These are phyloP conservation scores for Drosophila mettleri DNA, from an alignment of 2,888 invertebrate species.

Conservation along the genomic window DNA sequence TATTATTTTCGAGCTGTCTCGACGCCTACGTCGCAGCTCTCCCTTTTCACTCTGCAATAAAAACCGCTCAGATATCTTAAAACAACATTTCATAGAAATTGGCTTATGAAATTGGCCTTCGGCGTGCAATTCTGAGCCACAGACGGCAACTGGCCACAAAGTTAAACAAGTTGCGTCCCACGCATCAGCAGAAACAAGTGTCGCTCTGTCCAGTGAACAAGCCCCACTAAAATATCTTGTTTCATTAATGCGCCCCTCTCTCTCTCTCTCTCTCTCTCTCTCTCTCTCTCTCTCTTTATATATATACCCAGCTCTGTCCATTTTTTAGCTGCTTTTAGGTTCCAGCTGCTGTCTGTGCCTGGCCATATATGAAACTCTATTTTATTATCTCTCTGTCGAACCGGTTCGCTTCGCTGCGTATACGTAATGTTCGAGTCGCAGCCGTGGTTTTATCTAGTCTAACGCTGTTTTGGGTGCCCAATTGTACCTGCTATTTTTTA, in stretches of 20 bases:
- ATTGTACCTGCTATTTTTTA: slow-evolving; percentile 47
- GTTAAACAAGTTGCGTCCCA: slow-evolving; percentile 45
- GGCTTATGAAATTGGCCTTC: slow-evolving; percentile 18
- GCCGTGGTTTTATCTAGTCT: slow-evolving; percentile 47
- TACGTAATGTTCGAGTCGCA: slow-evolving; percentile 55
- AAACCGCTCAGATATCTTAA: neutral
- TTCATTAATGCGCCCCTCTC: slow-evolving; percentile 31
- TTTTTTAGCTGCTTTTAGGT: slow-evolving; percentile 18
- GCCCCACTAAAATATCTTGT: slow-evolving; percentile 55
- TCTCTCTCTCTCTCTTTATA: neutral
- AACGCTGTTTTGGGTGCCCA: slow-evolving; percentile 34
- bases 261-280: neutral
- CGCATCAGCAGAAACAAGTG: slow-evolving; percentile 61
- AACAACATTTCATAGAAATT: slow-evolving; percentile 19
- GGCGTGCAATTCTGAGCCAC: slow-evolving; percentile 18
- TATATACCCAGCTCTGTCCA: neutral
- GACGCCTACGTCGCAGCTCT: neutral
- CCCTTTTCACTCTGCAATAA: neutral
- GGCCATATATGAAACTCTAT: slow-evolving; percentile 30
- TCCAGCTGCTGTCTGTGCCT: slow-evolving; percentile 14
- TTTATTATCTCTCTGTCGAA: slow-evolving; percentile 57
- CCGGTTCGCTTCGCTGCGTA: slow-evolving; percentile 72
- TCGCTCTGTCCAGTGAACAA: slow-evolving; percentile 55
- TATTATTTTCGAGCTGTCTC: neutral
- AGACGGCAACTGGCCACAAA: slow-evolving; percentile 13